A percentile compares a stretch with the other conserved stretches of the same genome.
Conservation (phyloP, 1,140 invertebrate species). For the Camponotus floridanus region DNA sequence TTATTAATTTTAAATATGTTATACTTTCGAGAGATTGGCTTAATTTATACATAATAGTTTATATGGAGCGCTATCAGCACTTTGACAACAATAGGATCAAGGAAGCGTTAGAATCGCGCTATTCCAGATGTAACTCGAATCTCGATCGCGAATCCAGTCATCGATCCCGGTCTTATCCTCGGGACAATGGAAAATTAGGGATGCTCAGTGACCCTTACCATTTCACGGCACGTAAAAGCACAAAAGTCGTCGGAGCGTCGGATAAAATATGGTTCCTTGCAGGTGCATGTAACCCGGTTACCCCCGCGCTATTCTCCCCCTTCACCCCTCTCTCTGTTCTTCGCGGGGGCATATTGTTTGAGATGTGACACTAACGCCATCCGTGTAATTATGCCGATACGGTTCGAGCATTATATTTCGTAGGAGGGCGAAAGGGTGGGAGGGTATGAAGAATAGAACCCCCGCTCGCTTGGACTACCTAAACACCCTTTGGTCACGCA, state of each 20-base stretch:
- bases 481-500: slow-evolving; percentile 78
- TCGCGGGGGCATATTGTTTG: slow-evolving; percentile 71
- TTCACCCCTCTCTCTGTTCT: background rate
- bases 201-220: slow-evolving; percentile 69
- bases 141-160: slow-evolving; percentile 15
- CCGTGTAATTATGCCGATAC: slow-evolving; percentile 82
- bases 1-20: no score
- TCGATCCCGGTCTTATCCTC: slow-evolving; percentile 58
- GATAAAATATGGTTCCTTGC: slow-evolving; percentile 81
- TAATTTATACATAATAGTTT: background rate
- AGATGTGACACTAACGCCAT: slow-evolving; percentile 78
- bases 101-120: slow-evolving; percentile 21
- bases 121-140: slow-evolving; percentile 28
- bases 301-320: slow-evolving; percentile 38
- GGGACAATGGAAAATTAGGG: slow-evolving; percentile 74
- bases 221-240: slow-evolving; percentile 70
- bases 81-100: no score
- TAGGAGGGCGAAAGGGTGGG: no score
- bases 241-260: slow-evolving; percentile 65
- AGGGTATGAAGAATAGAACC: slow-evolving; percentile 3
- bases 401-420: slow-evolving; percentile 71
- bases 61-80: no score
- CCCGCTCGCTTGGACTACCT: slow-evolving; percentile 26
- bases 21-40: background rate
- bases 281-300: slow-evolving; percentile 75